Evolutionary conservation across 2,797 vertebrate species (phyloP), one percentile per base, ranked within the genome.

Genomic region (Paguma larvata): DNA sequence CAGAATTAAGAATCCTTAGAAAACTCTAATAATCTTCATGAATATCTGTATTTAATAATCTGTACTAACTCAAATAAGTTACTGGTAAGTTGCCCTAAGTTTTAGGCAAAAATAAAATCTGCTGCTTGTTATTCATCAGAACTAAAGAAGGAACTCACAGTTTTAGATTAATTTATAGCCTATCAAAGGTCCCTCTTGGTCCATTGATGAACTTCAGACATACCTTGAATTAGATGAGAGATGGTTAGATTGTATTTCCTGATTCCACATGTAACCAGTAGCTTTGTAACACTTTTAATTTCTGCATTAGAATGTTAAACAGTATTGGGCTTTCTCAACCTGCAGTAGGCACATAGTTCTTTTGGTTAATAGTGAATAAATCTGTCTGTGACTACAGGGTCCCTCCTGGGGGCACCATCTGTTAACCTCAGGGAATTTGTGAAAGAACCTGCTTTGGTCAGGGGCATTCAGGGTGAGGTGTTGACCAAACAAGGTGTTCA

Each of bases 41-140:
- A 92, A 53, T 89, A 80, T 11, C 78, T 51, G 34, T 56, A 68
- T 84, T 63, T 68, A 75, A 68, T 75, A 80, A 89, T 88, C 30
- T 41, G 94, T 93, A 78, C 32, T 92, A 94, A 80, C 27, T 85
- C 73, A 91, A 11, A 38, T 94, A 87, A 85, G 38, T 91, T 82
- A 63, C 72, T 56, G 48, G 41, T 83, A 89, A 85, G 8, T 80
- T 95, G 32, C 63, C 84, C 5, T 79, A 82, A 92, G 9, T 84
- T 32, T 56, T 68, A n/a, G 67, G 79, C 48, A 94, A 48, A 97
- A 95, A 80, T 80, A 85, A 89, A 79, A 18, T 91, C 21, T 73
- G 3, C 79, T 75, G 53, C 27, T 80, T 67, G 1, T 86, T 90
- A 51, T 72, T 94, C 23, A 80, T 85, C 27, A 85, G n/a, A 67